These are phyloP conservation scores for Orthosia incerta DNA, from an alignment of 2,888 invertebrate genomes.

Conservation along the genomic window DNA sequence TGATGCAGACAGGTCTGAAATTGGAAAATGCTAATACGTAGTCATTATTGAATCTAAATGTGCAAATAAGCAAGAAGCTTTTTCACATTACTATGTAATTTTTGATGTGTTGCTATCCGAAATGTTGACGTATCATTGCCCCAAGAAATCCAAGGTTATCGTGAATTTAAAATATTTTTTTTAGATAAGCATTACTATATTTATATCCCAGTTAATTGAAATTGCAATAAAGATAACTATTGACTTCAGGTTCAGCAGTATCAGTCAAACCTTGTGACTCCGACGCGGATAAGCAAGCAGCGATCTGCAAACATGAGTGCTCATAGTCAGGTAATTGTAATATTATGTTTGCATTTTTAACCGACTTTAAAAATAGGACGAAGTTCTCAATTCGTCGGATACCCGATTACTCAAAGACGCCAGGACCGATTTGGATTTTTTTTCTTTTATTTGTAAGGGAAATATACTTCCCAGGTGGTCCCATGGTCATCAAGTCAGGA, in stretches of 20 bases:
- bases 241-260: slow-evolving; percentile 76
- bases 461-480: no score
- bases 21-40: not conserved
- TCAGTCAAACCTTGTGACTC: slow-evolving; percentile 88
- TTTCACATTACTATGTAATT: not conserved
- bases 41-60: not conserved
- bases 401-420: no score
- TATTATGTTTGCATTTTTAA: no score
- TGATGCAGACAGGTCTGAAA: slow-evolving; percentile 4
- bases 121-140: not conserved
- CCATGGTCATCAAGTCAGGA: no score
- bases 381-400: no score
- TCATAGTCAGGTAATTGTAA: slow-evolving; percentile 81
- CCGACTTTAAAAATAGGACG: no score
- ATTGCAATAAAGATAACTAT: slow-evolving; percentile 41
- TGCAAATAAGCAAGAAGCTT: not conserved
- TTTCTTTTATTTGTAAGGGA: no score
- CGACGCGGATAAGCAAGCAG: slow-evolving; percentile 84
- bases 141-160: slow-evolving; percentile 31
- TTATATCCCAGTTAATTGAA: not conserved
- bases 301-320: slow-evolving; percentile 77
- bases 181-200: slow-evolving; percentile 3
- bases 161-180: not conserved
- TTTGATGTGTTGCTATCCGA: not conserved
- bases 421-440: no score